Evolutionary conservation across 2,888 invertebrate genomes (phyloP).

Genomic region (Ephialtes manifestator): DNA sequence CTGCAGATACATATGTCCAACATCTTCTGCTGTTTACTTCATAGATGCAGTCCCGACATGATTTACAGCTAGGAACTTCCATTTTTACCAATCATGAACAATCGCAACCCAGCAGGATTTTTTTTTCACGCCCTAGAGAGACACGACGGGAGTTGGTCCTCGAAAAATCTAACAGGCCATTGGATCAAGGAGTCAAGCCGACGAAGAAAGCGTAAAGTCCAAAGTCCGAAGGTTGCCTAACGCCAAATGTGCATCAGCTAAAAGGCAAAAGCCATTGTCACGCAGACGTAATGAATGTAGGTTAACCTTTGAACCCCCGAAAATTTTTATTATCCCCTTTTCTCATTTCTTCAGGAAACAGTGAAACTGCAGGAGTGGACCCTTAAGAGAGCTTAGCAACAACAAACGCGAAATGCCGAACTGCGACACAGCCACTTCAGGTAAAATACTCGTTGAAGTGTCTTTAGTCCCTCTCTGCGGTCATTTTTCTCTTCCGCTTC

Average conservation of each 20-base stretch:
- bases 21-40: neutral
- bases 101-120: neutral
- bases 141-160: slow-evolving; percentile 2
- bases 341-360: slow-evolving; percentile 12
- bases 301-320: slow-evolving; percentile 59
- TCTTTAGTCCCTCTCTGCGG: slow-evolving; percentile 3
- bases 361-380: slow-evolving; percentile 18
- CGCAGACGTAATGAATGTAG: slow-evolving; percentile 58
- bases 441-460: slow-evolving; percentile 1
- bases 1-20: neutral
- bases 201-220: slow-evolving; percentile 26
- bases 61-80: neutral
- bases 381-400: slow-evolving; percentile 32
- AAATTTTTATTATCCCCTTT: slow-evolving; percentile 24
- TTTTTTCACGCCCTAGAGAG: neutral
- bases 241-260: neutral
- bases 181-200: slow-evolving; percentile 34
- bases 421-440: slow-evolving; percentile 12
- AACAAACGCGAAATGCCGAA: neutral
- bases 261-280: slow-evolving; percentile 11
- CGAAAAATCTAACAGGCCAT: slow-evolving; percentile 20
- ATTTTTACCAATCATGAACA: neutral
- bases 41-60: neutral
- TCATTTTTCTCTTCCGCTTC: slow-evolving; percentile 31
- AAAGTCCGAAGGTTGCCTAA: slow-evolving; percentile 2